A percentile compares a stretch with the other conserved stretches of the same genome.
Evolutionary conservation across 2,888 invertebrate genomes (phyloP).

Genomic region (Pollenia amentaria): DNA sequence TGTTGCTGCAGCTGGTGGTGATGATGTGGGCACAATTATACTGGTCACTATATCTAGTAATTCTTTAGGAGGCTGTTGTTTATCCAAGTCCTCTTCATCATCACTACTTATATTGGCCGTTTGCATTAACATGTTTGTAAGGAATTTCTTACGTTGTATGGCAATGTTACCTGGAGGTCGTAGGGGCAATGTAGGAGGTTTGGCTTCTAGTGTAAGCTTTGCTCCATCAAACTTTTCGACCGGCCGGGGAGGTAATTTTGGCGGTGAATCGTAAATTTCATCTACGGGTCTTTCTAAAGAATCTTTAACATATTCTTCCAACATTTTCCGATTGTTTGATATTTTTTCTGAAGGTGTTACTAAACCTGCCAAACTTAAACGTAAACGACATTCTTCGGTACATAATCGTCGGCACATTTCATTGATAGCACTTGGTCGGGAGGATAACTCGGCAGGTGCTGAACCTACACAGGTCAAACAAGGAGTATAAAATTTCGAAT

Average conservation of each 20-base stretch:
- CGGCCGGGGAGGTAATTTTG: constrained; percentile 67
- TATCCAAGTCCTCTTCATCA: constrained; percentile 65
- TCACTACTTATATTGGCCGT: constrained; percentile 68
- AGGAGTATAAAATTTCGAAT: constrained; percentile 74
- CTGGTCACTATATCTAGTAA: constrained; percentile 55
- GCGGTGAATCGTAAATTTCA: constrained; percentile 57
- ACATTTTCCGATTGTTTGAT: constrained; percentile 52
- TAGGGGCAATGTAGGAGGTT: constrained; percentile 11
- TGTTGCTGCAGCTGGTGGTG: constrained; percentile 25
- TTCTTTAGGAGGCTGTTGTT: constrained; percentile 56
- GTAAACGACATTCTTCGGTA: constrained; percentile 80
- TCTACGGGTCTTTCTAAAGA: constrained; percentile 38
- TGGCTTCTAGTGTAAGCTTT: background rate
- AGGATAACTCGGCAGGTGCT: constrained; percentile 73
- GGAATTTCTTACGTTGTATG: constrained; percentile 78
- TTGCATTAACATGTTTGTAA: constrained; percentile 76
- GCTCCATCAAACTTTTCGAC: background rate
- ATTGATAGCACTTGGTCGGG: constrained; percentile 76
- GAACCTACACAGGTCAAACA: constrained; percentile 79
- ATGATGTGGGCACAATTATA: constrained; percentile 57
- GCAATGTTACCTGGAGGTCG: constrained; percentile 76
- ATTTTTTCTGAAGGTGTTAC: constrained; percentile 59
- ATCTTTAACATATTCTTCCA: constrained; percentile 71
- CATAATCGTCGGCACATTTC: constrained; percentile 82
- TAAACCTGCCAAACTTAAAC: constrained; percentile 75